Base-by-base conservation (phyloP, 2,113 vertebrate genomes). In the Oceanodroma tethys region DNA sequence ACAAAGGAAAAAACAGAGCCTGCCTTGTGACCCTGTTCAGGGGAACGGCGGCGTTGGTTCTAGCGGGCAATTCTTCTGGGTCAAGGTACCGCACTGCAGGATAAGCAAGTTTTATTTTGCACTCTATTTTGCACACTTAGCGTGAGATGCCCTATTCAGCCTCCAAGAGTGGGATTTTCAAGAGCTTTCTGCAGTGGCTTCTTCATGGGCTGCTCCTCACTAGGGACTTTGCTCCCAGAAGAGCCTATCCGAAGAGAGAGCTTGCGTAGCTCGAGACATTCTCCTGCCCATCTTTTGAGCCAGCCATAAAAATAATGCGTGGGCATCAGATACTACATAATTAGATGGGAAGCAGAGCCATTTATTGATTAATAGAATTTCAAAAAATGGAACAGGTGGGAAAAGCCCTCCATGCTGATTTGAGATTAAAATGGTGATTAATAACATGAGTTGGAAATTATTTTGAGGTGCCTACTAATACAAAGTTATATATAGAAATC, bases 191-290 rank as follows among this genome's bases (percentile, higher is more conserved):
- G 47, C 78, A 48, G 40, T 2, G 4, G n/a, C 36, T 38, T 56
- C 55, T 62, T 63, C 38, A 14, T 6, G 4, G 25, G 7, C 75
- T 21, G 45, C 50, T 71, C 30, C 38, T 53, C 56, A 1, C 13
- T 4, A 30, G 21, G 18, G 56, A 20, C 29, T 38, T 6, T 8
- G 43, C 38, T 70, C 55, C 42, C 42, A 21, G 13, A 36, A 53
- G 12, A 55, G 16, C 42, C 26, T 3, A 10, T n/a, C 38, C 13
- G 19, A 59, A 34, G 29, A 40, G 27, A 34, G 18, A 50, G 13
- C 22, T 15, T 12, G 20, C 4, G 1, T 18, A 53, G 43, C 62
- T 74, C 0, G 0, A 36, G 66, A 26, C n/a, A 7, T 20, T 74
- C 47, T 40, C 30, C 45, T 11, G 34, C 62, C 79, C 47, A 19